phyloP scores from a whole-genome alignment of 2,888 invertebrate genomes.

The Cosmia trapezina region DNA sequence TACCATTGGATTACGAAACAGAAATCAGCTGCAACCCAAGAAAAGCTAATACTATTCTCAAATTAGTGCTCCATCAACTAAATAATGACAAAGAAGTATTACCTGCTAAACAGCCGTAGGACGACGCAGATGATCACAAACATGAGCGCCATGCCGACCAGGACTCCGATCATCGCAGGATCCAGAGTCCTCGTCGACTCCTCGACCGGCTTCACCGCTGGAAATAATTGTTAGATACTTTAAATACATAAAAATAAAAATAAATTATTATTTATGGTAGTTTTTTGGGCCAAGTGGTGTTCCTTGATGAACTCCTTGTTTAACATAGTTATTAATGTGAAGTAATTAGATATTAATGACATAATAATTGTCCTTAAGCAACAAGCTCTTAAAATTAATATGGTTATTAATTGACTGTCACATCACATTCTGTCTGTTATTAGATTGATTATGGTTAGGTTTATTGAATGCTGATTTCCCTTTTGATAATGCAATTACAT shows the following conservation, averaged over 20 bases:
- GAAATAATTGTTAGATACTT: conserved; percentile 55
- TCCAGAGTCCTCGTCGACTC: conserved; percentile 93
- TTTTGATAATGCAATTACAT: no score
- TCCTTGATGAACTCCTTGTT: neutral
- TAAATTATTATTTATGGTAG: no score
- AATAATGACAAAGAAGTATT: conserved; percentile 48
- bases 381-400: neutral
- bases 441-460: neutral
- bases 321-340: neutral
- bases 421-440: neutral
- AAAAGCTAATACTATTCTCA: no score
- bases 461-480: neutral
- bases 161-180: conserved; percentile 97
- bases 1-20: no score
- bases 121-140: conserved; percentile 98
- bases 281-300: neutral
- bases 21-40: no score
- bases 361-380: neutral
- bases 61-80: no score
- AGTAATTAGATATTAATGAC: neutral
- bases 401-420: neutral
- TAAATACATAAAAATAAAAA: neutral
- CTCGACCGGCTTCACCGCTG: conserved; percentile 91
- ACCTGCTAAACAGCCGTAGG: conserved; percentile 97
- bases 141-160: conserved; percentile 97